Base-by-base conservation (phyloP, 2,113 vertebrate species). In the Microcebus murinus region DNA sequence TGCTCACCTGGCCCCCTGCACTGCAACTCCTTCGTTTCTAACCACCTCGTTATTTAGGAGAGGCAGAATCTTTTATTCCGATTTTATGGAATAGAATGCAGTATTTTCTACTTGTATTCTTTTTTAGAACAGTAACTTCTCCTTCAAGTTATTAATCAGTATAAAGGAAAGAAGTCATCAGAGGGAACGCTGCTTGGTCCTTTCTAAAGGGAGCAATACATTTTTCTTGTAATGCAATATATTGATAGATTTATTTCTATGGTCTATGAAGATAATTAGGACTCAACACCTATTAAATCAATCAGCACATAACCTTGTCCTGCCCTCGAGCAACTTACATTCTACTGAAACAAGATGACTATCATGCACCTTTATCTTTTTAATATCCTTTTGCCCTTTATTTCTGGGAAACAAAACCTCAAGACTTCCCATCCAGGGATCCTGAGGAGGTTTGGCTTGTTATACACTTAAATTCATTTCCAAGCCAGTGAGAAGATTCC, bases 101-200 rank as follows among this genome's bases (percentile, higher is more conserved):
- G 50, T 55, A 55, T 76, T 96, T 90, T 81, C 76, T 42, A 39
- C 42, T 39, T 0, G 0, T 36, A 55, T 36, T 63, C 29, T 57
- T 50, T 76, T 2, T 42, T n/a, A 65, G 84, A 81, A 76, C 27
- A 55, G 92, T 17, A 39, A n/a, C 25, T 52, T 39, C 3, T 68
- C 25, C 84, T 92, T 97, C 70, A 61, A 90, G 90, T 87, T 88
- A 71, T 73, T 96, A 90, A 92, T 88, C 70, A 77, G 83, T 23
- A 50, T 68, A 45, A 79, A 90, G 63, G 36, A 76, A 80, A 71
- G n/a, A 50, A 86, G 31, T 10, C 13, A 84, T 95, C 90, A 71
- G 76, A 94, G 71, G 25, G 57, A 91, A 42, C 18, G 34, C 11
- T 63, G 29, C 34, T 50, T 50, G 59, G 45, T 80, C 6, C 27